These are phyloP conservation scores for Clivina fossor DNA, from an alignment of 2,888 invertebrate genomes.

Conservation along the genomic window DNA sequence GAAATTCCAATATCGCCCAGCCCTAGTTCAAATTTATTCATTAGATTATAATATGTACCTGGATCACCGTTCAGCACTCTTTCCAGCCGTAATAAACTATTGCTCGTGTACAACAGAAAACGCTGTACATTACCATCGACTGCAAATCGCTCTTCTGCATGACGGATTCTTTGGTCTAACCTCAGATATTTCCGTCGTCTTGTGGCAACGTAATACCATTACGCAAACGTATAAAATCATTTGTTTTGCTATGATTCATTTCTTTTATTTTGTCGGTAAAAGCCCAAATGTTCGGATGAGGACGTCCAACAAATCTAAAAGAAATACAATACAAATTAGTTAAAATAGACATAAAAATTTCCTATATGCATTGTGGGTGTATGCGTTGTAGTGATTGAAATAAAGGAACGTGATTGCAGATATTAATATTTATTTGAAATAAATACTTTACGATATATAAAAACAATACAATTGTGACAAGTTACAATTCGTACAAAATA, in stretches of 20 bases:
- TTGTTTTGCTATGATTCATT: neutral
- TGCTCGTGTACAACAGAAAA: neutral
- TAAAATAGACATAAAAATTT: no score
- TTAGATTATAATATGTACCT: no score
- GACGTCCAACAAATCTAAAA: neutral
- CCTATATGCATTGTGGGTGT: no score
- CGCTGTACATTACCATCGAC: conserved; percentile 3
- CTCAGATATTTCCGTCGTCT: neutral
- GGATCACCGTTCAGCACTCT: neutral
- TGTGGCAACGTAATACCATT: neutral
- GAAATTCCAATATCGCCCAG: no score
- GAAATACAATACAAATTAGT: neutral
- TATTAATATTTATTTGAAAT: no score
- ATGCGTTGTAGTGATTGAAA: no score
- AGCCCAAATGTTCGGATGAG: conserved; percentile 10
- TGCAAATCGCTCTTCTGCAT: neutral
- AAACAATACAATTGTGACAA: no score
- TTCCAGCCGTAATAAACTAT: neutral
- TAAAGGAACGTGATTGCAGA: no score
- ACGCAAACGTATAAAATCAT: neutral
- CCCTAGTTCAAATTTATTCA: no score
- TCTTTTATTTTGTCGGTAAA: conserved; percentile 1
- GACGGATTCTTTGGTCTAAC: neutral
- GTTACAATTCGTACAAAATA: no score
- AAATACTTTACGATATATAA: no score